Evolutionary conservation across 2,888 invertebrate species (phyloP), one percentile per base, ranked within the genome.

Genomic region (Polydrusus pterygomalis): DNA sequence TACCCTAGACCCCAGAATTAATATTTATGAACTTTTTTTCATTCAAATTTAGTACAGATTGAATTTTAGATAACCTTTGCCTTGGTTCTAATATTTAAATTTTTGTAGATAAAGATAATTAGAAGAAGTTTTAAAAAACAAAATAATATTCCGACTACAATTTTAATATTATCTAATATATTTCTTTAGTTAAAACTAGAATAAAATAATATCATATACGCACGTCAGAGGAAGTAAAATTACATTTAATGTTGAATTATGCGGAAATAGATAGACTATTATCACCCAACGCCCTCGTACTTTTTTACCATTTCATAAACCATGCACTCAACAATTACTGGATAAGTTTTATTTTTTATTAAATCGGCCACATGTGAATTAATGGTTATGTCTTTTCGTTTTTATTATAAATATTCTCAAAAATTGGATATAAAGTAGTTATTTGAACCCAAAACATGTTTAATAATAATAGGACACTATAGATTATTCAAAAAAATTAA

Each of bases 211-310:
- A 60, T 34, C 40, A 34, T 10, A 62, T 10, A 17, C 17, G 9
- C 11, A 8, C 11, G 0, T 17, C 5, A 40, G 17, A 54, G 54
- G 54, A 54, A 54, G 54, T 54, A 30, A 30, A 54, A 30, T 13
- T 54, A 54, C 25, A 30, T 25, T 54, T 25, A 54, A 13, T n/a
- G 13, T 54, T 47, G 1, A 10, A 62, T 7, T 34, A 34, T 62
- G 51, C 49, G 67, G 67, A 67, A 67, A 67, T 67, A 67, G 67
- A 67, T 67, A 67, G n/a, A 34, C 10, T 15, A 6, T 67, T 67
- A 67, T 67, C 67, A 18, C 67, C n/a, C 38, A 47, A 47, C 43
- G 18, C 43, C 43, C 38, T 18, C 62, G 13, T 17, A 17, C 1
- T 62, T 40, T 62, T 62, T 11, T 62, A 15, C 17, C 18, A n/a